Base-by-base conservation (phyloP, 2,797 vertebrate genomes). In the Smutsia temminckii region DNA sequence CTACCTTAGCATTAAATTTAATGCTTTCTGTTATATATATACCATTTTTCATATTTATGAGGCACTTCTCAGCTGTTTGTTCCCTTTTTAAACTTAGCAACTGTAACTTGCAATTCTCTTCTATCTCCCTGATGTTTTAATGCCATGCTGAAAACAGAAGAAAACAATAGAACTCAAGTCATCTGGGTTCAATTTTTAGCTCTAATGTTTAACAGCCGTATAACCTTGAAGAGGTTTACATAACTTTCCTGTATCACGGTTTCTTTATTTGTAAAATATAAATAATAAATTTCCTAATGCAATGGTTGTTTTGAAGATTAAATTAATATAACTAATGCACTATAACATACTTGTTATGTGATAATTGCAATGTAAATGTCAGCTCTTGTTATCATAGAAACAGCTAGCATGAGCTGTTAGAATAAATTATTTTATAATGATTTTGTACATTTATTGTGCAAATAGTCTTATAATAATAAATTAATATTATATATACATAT, bases 361-460 rank as follows among this genome's bases (percentile, higher is more conserved):
- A 16, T 61, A 86, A 93, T 83, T 83, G 12, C 20, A 90, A 18
- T 57, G 12, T 89, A 53, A 68, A 13, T 71, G 18, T 87, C 27
- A 74, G 42, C 12, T 84, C 14, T 64, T 92, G 27, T 34, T 93
- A 61, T 55, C 40, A 64, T 25, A 89, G 21, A 75, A 13, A 37
- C 21, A 85, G 25, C 80, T 18, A 86, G 2, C 29, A 16, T 64
- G 49, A 95, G 5, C 1, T 40, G 1, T 18, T 68, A 72, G 23
- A 85, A 86, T 69, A 74, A 89, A 77, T 34, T 80, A 86, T 34
- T 83, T 89, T 51, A 72, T 42, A 93, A 85, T 88, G 40, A 71
- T 42, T 2, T 27, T 85, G 13, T 32, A 37, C 1, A 75, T 66
- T 87, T 93, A 90, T 78, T 92, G 0, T 69, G 77, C 23, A 85